Percentiles rank a stretch among this genome's conserved stretches.
These are phyloP conservation scores for Echinarachnius parma DNA, from an alignment of 53 echinoderm and acorn worm species.

Conservation along the genomic window DNA sequence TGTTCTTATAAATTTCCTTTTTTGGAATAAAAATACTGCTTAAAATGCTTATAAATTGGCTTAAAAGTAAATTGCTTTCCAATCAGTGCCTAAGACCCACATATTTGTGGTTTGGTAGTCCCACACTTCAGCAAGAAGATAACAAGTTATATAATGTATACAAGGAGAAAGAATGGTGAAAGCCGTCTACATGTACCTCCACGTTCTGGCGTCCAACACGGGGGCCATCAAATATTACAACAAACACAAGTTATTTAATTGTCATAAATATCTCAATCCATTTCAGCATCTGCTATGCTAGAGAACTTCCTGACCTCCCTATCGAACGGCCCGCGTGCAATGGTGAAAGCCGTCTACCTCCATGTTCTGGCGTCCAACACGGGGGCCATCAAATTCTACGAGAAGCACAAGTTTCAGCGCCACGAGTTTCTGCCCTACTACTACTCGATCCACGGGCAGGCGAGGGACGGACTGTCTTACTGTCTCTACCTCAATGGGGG, in stretches of 20 bases:
- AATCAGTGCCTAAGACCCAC: too few species aligned
- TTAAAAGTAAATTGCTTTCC: too few species aligned
- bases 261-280: too few species aligned
- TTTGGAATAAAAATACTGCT: too few species aligned
- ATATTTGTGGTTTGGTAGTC: too few species aligned
- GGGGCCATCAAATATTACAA: slow-evolving; percentile 95
- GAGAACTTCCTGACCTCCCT: slow-evolving; percentile 82
- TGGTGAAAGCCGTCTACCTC: slow-evolving; percentile 88
- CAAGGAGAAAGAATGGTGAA: too few species aligned
- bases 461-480: slow-evolving; percentile 93
- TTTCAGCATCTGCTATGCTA: slow-evolving; percentile 88
- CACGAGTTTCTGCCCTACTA: slow-evolving; percentile 98
- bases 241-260: slow-evolving; percentile 96
- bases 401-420: slow-evolving; percentile 90
- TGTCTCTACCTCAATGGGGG: slow-evolving; percentile 93
- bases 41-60: too few species aligned
- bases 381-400: slow-evolving; percentile 93
- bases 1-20: too few species aligned
- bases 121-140: too few species aligned
- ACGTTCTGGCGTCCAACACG: slow-evolving; percentile 85
- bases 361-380: slow-evolving; percentile 90
- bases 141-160: too few species aligned
- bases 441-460: slow-evolving; percentile 89
- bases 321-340: slow-evolving; percentile 60
- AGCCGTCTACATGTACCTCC: slow-evolving; percentile 91